Evolutionary conservation across 2,888 invertebrate genomes (phyloP).

Genomic region (Colletes collaris): DNA sequence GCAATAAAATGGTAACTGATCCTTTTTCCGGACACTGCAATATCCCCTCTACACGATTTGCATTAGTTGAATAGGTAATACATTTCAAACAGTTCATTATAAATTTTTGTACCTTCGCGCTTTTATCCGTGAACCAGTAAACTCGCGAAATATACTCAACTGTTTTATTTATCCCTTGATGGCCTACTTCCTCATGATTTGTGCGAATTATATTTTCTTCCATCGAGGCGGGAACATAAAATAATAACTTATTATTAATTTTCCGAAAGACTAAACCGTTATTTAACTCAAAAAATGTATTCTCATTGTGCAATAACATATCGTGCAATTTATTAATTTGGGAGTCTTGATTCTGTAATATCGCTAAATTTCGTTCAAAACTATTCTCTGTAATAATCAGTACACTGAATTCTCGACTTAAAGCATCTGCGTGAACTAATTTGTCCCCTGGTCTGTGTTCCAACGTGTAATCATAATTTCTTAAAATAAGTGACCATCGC

Average conservation of each 20-base stretch:
- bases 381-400: slow-evolving; percentile 10
- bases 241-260: not conserved
- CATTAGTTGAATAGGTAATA: not conserved
- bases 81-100: slow-evolving; percentile 11
- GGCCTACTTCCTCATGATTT: slow-evolving; percentile 25
- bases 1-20: slow-evolving; percentile 7
- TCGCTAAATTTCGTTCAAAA: slow-evolving; percentile 24
- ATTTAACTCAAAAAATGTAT: slow-evolving; percentile 13
- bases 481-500: no score
- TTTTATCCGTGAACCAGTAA: slow-evolving; percentile 1
- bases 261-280: slow-evolving; percentile 22
- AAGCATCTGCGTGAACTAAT: not conserved
- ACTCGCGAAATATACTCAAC: slow-evolving; percentile 5
- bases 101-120: not conserved
- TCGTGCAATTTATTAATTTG: not conserved
- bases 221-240: slow-evolving; percentile 11
- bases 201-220: slow-evolving; percentile 11
- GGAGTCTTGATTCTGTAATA: slow-evolving; percentile 10
- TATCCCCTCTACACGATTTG: slow-evolving; percentile 1
- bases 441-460: no score
- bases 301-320: not conserved
- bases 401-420: slow-evolving; percentile 2
- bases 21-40: slow-evolving; percentile 14
- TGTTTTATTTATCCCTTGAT: slow-evolving; percentile 19
- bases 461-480: no score